These are phyloP conservation scores for Benitochromis conjunctus DNA, from an alignment of 2,113 vertebrate species.

Conservation along the genomic window DNA sequence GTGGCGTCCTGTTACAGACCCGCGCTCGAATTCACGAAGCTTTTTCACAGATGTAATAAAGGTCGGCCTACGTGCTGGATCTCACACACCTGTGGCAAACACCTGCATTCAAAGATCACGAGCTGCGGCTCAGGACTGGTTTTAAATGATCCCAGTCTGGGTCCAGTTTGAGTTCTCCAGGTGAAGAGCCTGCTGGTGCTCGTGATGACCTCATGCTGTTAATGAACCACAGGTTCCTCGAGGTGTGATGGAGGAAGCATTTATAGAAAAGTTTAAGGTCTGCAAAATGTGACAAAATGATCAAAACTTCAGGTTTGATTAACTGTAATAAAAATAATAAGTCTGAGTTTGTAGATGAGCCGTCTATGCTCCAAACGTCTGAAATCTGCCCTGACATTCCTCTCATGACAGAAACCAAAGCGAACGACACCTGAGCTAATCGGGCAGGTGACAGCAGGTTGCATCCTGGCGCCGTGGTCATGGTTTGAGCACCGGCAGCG, in stretches of 20 bases:
- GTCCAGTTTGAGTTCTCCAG: neutral
- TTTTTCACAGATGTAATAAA: too few species aligned
- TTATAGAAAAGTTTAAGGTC: neutral
- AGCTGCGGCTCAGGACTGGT: neutral
- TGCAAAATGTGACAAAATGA: neutral
- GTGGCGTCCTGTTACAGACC: neutral
- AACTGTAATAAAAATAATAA: accelerated
- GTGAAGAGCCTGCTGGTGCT: neutral
- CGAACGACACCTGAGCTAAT: neutral
- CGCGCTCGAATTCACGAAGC: neutral
- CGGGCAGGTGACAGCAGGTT: neutral
- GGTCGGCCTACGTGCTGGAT: neutral
- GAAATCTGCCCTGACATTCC: neutral
- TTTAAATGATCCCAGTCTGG: neutral
- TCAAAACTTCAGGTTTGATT: neutral
- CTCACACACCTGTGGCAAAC: neutral
- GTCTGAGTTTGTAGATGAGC: accelerated
- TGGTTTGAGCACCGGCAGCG: neutral
- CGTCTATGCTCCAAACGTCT: neutral
- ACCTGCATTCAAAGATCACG: neutral
- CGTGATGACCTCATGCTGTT: neutral
- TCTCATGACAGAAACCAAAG: neutral
- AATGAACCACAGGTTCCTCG: neutral
- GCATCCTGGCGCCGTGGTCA: neutral
- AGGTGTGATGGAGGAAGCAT: accelerated